Evolutionary conservation across 2,113 vertebrate genomes (phyloP), one percentile per base, ranked within the genome.

Genomic region (Cyprinodon variegatus): DNA sequence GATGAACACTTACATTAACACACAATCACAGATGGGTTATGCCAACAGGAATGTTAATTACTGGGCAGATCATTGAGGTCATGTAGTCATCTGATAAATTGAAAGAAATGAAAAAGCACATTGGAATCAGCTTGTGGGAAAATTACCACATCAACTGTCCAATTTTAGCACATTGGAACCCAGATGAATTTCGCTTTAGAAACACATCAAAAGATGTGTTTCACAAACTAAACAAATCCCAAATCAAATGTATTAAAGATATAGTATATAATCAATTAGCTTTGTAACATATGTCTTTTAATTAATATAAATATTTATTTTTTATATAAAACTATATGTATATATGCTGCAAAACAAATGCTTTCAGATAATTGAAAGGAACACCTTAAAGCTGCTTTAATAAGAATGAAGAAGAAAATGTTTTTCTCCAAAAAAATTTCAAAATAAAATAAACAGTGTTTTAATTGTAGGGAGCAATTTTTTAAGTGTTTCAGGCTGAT

Each of bases 31-130:
- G 64, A 77, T 46, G n/a, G 80, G 82, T 85, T 78, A 88, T 65
- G 61, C 79, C 17, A 77, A 87, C 87, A 79, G 72, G 76, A 90
- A 89, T 89, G 83, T 86, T 90, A 85, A 89, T 92, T 88, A 88
- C 70, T 53, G 22, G 70, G 71, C 45, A 65, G 72, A 87, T 89
- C 80, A 60, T 67, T 82, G 65, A 86, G 87, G 84, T 90, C 79
- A 82, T 71, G 62, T 46, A 72, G 67, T 84, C 77, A 70, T 87
- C 62, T 74, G 82, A 88, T 82, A 83, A 84, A 83, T 48, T 70
- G 62, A 65, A 64, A 53, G 39, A 39, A 74, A 83, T 70, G 57
- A 83, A 65, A 68, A 61, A 62, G 71, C 41, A 20, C 29, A 17
- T 74, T 70, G 59, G 39, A 69, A 64, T 78, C 50, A 63, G 1